phyloP scores from a whole-genome alignment of 2,888 invertebrate genomes.

The Deilephila elpenor region DNA sequence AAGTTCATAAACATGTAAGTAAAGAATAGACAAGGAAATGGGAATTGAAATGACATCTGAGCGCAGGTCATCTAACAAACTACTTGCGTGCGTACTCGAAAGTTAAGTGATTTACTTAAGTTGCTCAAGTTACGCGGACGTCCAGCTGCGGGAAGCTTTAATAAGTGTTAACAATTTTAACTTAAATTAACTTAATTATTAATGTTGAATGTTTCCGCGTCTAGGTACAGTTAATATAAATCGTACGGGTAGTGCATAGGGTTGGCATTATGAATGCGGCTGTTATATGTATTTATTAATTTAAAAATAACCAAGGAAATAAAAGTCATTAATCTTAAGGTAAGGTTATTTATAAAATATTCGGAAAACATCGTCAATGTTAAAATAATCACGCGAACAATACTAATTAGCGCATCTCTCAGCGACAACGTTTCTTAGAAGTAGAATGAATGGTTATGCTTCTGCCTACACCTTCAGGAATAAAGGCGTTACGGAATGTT shows the following conservation, averaged over 20 bases:
- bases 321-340: too few relatives aligned
- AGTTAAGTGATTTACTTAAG: conserved; percentile 20
- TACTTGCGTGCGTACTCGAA: not conserved
- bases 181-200: conserved; percentile 18
- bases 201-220: conserved; percentile 13
- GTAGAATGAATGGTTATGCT: too few relatives aligned
- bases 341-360: too few relatives aligned
- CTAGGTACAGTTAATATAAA: not conserved
- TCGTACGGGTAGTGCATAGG: too few relatives aligned
- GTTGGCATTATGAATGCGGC: not conserved
- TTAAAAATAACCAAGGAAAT: too few relatives aligned
- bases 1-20: too few relatives aligned
- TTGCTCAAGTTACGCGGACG: conserved; percentile 17
- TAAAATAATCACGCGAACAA: too few relatives aligned
- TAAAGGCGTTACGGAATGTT: too few relatives aligned
- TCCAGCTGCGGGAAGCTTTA: conserved; percentile 10
- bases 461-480: too few relatives aligned
- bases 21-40: not conserved
- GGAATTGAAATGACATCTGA: not conserved
- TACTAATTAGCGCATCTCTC: too few relatives aligned
- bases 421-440: too few relatives aligned
- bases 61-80: not conserved
- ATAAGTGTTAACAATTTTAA: conserved; percentile 23
- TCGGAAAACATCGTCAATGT: too few relatives aligned
- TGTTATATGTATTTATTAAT: not conserved